Conservation (phyloP, 1,140 invertebrate genomes). For the Eriosoma lanigerum region DNA sequence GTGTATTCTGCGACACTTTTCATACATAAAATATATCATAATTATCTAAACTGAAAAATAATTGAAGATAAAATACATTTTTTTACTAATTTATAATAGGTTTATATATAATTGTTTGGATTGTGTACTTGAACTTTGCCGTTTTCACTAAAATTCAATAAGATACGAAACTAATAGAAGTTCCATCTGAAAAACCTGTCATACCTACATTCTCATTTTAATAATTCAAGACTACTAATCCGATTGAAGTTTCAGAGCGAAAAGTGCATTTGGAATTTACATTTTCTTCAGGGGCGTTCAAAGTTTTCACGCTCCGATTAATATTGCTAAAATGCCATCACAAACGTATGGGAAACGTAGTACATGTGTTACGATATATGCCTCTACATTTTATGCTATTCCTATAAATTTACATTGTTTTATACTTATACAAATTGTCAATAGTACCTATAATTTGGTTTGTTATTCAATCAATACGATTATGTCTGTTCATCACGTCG, state of each 20-base stretch:
- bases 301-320: constrained; percentile 4
- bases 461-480: constrained; percentile 1
- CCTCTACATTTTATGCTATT: neutral
- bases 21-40: no score
- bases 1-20: no score
- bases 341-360: neutral
- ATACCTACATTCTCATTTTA: neutral
- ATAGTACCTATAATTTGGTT: no score
- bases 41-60: no score
- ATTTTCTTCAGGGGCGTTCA: neutral
- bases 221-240: constrained; percentile 20
- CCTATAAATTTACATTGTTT: no score
- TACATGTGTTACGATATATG: no score
- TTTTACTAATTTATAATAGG: no score
- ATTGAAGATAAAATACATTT: no score
- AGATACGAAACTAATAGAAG: constrained; percentile 4
- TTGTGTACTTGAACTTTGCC: no score
- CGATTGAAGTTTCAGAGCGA: constrained; percentile 24
- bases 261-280: constrained; percentile 22
- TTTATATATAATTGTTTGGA: no score
- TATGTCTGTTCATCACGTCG: constrained; percentile 17
- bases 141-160: neutral
- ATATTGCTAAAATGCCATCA: neutral
- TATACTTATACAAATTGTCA: constrained; percentile 12
- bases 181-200: constrained; percentile 1